Percentiles rank a stretch among this genome's conserved stretches.
These are phyloP conservation scores for Triops longicaudatus DNA, from an alignment of 1,140 invertebrate species.

Conservation along the genomic window DNA sequence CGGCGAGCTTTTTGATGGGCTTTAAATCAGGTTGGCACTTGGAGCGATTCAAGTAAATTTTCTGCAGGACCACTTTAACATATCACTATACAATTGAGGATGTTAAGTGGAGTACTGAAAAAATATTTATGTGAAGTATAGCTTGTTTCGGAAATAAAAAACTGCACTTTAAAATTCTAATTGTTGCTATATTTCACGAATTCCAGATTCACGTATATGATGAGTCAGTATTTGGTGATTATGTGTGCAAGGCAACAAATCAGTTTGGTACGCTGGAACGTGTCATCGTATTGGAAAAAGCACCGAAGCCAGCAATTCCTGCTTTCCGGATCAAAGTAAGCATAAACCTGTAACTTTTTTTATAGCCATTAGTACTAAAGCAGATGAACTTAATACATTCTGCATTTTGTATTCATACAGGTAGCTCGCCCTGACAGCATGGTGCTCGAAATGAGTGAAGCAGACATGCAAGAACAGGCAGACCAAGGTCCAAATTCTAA, in stretches of 20 bases:
- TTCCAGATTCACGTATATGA: slow-evolving; percentile 43
- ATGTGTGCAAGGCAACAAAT: slow-evolving; percentile 47
- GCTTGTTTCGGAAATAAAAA: no score
- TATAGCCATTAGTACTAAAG: not conserved
- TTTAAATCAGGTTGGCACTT: no score
- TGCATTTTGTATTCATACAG: slow-evolving; percentile 11
- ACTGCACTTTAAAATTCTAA: not conserved
- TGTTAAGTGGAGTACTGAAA: no score
- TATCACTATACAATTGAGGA: no score
- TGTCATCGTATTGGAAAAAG: slow-evolving; percentile 42
- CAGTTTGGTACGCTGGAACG: slow-evolving; percentile 44
- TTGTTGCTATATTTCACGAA: slow-evolving; percentile 1
- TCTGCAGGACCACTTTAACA: no score
- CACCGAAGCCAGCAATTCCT: slow-evolving; percentile 44
- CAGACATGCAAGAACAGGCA: slow-evolving; percentile 27
- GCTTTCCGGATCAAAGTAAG: slow-evolving; percentile 30
- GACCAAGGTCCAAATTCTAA: slow-evolving; percentile 27
- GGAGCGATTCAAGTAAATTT: no score
- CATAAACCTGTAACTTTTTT: not conserved
- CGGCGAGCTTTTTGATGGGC: no score
- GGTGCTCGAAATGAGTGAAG: slow-evolving; percentile 29
- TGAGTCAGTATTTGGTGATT: slow-evolving; percentile 43
- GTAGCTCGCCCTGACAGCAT: slow-evolving; percentile 26
- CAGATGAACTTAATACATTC: not conserved
- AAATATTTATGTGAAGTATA: no score